Evolutionary conservation across 1,140 invertebrate genomes (phyloP), one percentile per base, ranked within the genome.

Genomic region (Cyclargus thomasi): DNA sequence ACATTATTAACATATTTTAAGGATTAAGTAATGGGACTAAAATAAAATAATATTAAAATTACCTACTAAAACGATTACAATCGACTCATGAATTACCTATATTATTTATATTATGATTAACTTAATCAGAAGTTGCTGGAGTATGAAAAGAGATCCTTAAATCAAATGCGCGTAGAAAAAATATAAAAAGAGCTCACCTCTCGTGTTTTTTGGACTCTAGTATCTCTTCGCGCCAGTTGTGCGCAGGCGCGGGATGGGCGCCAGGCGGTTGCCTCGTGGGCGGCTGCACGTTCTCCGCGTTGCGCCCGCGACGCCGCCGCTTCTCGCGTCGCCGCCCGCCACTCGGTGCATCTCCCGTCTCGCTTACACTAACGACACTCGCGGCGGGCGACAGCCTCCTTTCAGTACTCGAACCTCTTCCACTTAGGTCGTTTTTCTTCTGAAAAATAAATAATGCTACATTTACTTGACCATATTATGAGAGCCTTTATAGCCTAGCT

Each of bases 181-280:
- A 18, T 17, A 63, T 47, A 22, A 36, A 39, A n/a, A 17, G 1
- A 66, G 74, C 67, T 67, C 39, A 84, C 81, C 77, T 78, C 7
- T 86, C 84, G 53, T 79, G 77, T 68, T 85, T 86, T 66, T 90
- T 90, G 8, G 85, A 84, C 67, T 88, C 85, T 5, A 86, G 67
- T 53, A 89, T 89, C 63, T 89, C 86, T 16, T 89, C 86, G 0
- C 86, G 72, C 86, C 86, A 89, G 69, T 83, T 89, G 20, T 73
- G 53, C 14, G 70, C 73, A 16, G 73, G 69, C n/a, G 76, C 64
- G 55, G 73, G 64, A 39, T 66, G 22, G 36, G 68, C 1, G 21
- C 35, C 47, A 62, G 65, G 70, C 63, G 68, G 69, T 67, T 72
- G 47, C 23, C 64, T 72, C 22, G 74, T 65, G n/a, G 69, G 62